Evolutionary conservation across 2,888 invertebrate species (phyloP).

Genomic region (Myathropa florea): DNA sequence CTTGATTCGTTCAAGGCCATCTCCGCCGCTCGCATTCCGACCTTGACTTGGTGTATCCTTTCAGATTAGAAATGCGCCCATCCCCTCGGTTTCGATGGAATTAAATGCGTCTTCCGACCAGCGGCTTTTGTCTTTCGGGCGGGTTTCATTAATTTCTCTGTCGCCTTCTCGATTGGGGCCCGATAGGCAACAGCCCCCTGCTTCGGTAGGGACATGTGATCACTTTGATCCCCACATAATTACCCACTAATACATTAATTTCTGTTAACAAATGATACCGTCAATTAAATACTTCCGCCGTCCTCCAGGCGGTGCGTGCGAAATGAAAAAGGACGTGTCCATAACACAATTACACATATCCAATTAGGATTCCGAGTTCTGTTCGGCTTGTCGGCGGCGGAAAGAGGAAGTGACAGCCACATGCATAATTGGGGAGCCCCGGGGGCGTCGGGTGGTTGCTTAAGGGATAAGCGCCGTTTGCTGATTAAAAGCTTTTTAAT

Average conservation of each 20-base stretch:
- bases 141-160: not conserved
- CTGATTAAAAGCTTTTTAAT: slow-evolving; percentile 7
- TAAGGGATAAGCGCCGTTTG: not conserved
- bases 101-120: not conserved
- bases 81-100: too few species aligned
- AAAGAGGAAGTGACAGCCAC: not conserved
- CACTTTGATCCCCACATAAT: not conserved
- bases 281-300: not conserved
- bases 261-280: not conserved
- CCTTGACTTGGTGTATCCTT: too few species aligned
- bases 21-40: too few species aligned
- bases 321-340: not conserved
- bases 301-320: not conserved
- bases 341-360: not conserved
- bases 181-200: too few species aligned
- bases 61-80: too few species aligned
- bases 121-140: not conserved
- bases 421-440: too few species aligned
- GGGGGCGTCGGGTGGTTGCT: not conserved
- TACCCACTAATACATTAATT: not conserved
- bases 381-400: not conserved
- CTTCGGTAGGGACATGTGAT: not conserved
- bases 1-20: not conserved
- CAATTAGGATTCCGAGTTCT: not conserved
- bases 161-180: too few species aligned